Base-by-base conservation (phyloP, 2,888 invertebrate species). In the Ophraella communa region DNA sequence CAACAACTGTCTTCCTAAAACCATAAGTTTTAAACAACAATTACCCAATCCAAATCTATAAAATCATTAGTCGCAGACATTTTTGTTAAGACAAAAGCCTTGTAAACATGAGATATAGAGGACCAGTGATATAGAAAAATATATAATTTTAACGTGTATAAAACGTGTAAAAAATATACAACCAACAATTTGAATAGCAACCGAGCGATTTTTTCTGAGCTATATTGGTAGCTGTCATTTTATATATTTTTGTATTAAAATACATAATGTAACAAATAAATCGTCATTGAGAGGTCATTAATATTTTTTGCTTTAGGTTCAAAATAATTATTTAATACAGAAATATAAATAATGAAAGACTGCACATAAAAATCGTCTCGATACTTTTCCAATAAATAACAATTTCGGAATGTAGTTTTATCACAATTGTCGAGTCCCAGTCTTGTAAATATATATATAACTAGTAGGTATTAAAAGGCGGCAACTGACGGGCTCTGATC, bases 61-160 rank as follows among this genome's bases (percentile, higher is more conserved):
- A n/a, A n/a, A 60, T 51, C 68, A 78, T 79, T 78, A 78, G 77
- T 78, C 67, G 79, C 79, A 76, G 74, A 77, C 77, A 76, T 72
- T 72, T 76, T 76, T 77, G 78, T 79, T 79, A 79, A 73, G 74
- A 79, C 78, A 78, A 77, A 79, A 79, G 78, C 79, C 74, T 75
- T 73, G n/a, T 51, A 72, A 72, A 77, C 73, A 75, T 71, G 70
- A 62, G 69, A 69, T 70, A 64, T 70, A 64, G 62, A 57, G 65
- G 62, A 68, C 66, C 60, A 65, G 62, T 59, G 56, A 66, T 66
- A 65, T 67, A 69, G 62, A 65, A 69, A 69, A 64, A 63, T 65
- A 66, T 67, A 69, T 69, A 67, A 65, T 56, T 62, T 64, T 30
- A 65, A 60, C 47, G 60, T 63, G 51, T 63, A 49, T 66, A 57